These are phyloP conservation scores for Sitophilus oryzae DNA, from an alignment of 1,140 invertebrate genomes.

Conservation along the genomic window DNA sequence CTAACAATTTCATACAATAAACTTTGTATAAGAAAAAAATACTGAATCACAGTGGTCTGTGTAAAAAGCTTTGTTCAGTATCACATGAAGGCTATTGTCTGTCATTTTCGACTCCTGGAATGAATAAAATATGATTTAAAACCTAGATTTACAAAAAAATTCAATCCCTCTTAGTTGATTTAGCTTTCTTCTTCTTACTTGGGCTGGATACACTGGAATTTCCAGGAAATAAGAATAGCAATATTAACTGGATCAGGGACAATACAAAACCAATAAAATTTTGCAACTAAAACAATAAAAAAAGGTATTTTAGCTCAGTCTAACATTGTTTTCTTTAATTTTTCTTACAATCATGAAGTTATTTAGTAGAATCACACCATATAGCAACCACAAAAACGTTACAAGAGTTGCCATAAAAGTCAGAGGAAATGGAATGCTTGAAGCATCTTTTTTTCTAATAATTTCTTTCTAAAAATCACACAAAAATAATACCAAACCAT, in stretches of 20 bases:
- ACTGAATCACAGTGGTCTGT: too few species aligned
- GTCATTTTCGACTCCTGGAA: too few species aligned
- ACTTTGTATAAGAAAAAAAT: too few species aligned
- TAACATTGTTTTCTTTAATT: too few species aligned
- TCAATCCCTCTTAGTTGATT: too few species aligned
- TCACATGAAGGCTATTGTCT: too few species aligned
- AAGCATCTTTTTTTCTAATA: constrained; percentile 68
- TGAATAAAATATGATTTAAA: too few species aligned
- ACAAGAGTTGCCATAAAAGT: constrained; percentile 73
- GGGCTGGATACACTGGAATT: constrained; percentile 1
- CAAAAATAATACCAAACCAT: neutral
- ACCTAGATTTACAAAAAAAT: too few species aligned
- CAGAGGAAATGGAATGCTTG: constrained; percentile 73
- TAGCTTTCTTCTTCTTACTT: constrained; percentile 23
- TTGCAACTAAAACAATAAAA: constrained; percentile 55
- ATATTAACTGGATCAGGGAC: constrained; percentile 54
- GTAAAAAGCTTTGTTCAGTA: too few species aligned
- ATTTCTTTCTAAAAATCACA: constrained; percentile 55
- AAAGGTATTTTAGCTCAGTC: too few species aligned
- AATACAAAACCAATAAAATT: constrained; percentile 59
- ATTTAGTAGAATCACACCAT: constrained; percentile 73
- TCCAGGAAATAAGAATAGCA: constrained; percentile 47
- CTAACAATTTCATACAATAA: too few species aligned
- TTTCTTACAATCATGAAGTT: constrained; percentile 72
- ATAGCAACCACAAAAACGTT: constrained; percentile 69